Evolutionary conservation across 2,113 vertebrate genomes (phyloP), one percentile per base, ranked within the genome.

Genomic region (Forbesichthys papilliferus): DNA sequence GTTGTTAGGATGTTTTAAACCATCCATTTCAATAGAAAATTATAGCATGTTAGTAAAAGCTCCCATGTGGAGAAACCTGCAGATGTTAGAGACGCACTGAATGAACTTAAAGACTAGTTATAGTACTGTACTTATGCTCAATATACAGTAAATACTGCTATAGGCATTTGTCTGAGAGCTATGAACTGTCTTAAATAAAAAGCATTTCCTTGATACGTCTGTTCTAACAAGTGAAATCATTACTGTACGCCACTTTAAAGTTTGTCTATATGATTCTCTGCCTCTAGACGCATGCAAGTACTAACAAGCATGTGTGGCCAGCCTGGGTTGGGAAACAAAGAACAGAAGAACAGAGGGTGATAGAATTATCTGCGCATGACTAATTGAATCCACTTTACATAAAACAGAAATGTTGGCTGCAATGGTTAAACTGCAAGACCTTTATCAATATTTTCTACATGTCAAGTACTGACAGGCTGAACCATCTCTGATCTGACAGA

Each of bases 381-480:
- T 27, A 27, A 27, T 27, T 27, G 27, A 27, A 27, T 27, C 1
- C 27, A 27, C 27, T 27, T 27, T 27, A 27, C 27, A 27, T 27
- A 27, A 27, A 27, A 27, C 27, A 27, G 2, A 27, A 27, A 27
- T 27, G 27, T 2, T 3, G 27, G 2, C 27, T 27, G 27, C 27
- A 27, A 3, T 27, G 27, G 2, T 27, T 27, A 27, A 27, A 27
- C 27, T 75, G 68, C 64, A 49, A 85, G 82, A 86, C 81, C 80
- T 85, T 85, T 86, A 86, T 90, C 83, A 89, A 91, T 88, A 87
- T 87, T 82, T 84, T 83, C 83, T 86, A 72, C 75, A 82, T 11
- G 68, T 86, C 74, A 70, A 75, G 76, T 79, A 74, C 73, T 85
- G 84, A 84, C 69, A 86, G 78, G 79, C 66, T 72, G 65, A 58